Evolutionary conservation across 2,888 invertebrate genomes (phyloP).

Genomic region (Cremastinae sp.): DNA sequence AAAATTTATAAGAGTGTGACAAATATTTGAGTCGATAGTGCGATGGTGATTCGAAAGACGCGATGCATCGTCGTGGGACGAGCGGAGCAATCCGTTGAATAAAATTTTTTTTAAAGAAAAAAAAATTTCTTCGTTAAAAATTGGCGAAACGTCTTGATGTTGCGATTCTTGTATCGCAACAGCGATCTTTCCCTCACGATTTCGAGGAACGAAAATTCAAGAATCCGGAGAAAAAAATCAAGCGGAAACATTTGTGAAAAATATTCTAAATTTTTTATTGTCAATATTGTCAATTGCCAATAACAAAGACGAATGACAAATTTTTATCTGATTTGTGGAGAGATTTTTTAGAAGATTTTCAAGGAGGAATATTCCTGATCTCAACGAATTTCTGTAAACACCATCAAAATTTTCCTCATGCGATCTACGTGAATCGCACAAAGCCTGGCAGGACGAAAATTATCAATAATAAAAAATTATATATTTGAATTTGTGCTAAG

Average conservation of each 20-base stretch:
- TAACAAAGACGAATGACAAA: too few species aligned
- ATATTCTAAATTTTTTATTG: not conserved
- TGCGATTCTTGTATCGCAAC: slow-evolving; percentile 30
- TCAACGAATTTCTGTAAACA: too few species aligned
- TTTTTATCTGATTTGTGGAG: too few species aligned
- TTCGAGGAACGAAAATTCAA: slow-evolving; percentile 18
- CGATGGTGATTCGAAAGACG: slow-evolving; percentile 32
- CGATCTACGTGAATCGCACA: too few species aligned
- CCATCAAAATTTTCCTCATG: too few species aligned
- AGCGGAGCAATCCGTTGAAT: slow-evolving; percentile 33
- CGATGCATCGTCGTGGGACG: slow-evolving; percentile 44
- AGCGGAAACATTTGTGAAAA: slow-evolving; percentile 10
- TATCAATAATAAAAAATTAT: not conserved
- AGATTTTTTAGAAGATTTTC: not conserved
- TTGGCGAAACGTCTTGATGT: slow-evolving; percentile 31
- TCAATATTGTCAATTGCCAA: too few species aligned
- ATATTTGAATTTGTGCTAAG: not conserved
- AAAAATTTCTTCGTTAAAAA: slow-evolving; percentile 18
- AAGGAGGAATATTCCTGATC: too few species aligned
- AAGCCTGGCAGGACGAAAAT: too few species aligned
- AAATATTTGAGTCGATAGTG: slow-evolving; percentile 29
- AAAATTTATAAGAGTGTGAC: slow-evolving; percentile 27
- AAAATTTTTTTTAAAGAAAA: slow-evolving; percentile 6
- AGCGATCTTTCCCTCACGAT: slow-evolving; percentile 20
- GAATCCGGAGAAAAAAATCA: slow-evolving; percentile 22